Evolutionary conservation across 2,888 invertebrate species (phyloP), one percentile per base, ranked within the genome.

Genomic region (Chromoteleia sp.): DNA sequence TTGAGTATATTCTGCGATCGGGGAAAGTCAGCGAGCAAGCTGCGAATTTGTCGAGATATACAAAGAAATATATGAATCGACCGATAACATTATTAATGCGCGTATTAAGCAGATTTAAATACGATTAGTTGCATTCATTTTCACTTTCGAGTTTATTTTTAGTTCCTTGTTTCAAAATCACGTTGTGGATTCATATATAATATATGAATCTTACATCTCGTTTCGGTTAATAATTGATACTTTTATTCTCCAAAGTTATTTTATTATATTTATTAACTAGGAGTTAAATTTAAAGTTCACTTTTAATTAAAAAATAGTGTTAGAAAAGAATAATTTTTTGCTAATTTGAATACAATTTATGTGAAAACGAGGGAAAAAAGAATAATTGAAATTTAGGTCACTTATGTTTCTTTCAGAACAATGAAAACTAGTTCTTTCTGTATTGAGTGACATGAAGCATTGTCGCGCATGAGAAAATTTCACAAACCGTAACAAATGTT

Each of bases 11-110:
- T 76, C 63, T 59, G 68, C 36, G 30, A 81, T 73, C 75, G 70
- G 76, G 79, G 79, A 83, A 83, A 83, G 79, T 65, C 43, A 17
- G n/a, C 29, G 10, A 75, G n/a, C 63, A 41, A 5, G 25, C 7
- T 63, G 52, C 50, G 17, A 74, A 56, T 71, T 74, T 50, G 52
- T 45, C 21, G 45, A 76, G 33, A 50, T 10, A 58, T 21, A 14
- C 58, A 70, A 61, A 58, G 41, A 14, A 30, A 45, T 43, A 41
- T 30, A 33, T 52, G 41, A 68, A 50, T 63, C 14, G 36, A 71
- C 33, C 25, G 25, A 61, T 54, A 54, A 50, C 63, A 14, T 45
- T 29, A 25, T 30, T 29, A 71, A 59, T 39, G 52, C 19, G 29
- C 29, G 43, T n/a, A 19, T 58, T 58, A 48, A 21, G 61, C 8